Evolutionary conservation across 2,797 vertebrate genomes (phyloP).

Genomic region (Manis javanica): DNA sequence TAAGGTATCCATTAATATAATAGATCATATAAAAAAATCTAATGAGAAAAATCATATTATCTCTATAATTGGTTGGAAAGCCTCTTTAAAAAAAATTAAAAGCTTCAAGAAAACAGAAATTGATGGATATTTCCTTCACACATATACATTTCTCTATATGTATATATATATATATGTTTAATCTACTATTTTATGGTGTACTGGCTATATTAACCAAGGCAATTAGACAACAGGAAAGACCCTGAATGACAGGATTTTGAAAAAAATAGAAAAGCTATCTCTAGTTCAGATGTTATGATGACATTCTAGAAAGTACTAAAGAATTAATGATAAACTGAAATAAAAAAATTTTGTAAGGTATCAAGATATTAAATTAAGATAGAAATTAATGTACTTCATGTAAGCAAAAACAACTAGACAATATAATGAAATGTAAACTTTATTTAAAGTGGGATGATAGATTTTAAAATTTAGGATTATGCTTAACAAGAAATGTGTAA

Average conservation of each 20-base stretch:
- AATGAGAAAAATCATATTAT: background rate
- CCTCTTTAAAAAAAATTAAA: background rate
- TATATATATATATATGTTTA: background rate
- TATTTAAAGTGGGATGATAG: background rate
- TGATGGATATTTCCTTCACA: background rate
- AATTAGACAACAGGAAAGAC: background rate
- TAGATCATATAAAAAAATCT: background rate
- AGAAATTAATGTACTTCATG: background rate
- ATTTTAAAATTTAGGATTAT: background rate
- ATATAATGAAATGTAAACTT: background rate
- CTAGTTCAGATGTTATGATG: background rate
- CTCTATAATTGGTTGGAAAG: background rate
- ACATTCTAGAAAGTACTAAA: background rate
- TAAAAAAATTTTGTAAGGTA: background rate
- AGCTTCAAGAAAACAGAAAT: background rate
- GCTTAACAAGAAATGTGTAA: background rate
- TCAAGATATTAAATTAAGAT: background rate
- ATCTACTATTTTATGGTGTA: background rate
- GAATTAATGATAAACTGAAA: background rate
- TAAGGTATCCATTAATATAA: background rate
- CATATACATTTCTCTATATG: background rate
- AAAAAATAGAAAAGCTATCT: slow-evolving; percentile 14
- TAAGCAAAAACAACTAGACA: background rate
- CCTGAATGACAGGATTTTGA: background rate
- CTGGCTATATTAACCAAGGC: background rate